Percentiles rank a stretch among this genome's conserved stretches.
Conservation (phyloP, 2,113 vertebrate species). For the Puffinus mauretanicus region DNA sequence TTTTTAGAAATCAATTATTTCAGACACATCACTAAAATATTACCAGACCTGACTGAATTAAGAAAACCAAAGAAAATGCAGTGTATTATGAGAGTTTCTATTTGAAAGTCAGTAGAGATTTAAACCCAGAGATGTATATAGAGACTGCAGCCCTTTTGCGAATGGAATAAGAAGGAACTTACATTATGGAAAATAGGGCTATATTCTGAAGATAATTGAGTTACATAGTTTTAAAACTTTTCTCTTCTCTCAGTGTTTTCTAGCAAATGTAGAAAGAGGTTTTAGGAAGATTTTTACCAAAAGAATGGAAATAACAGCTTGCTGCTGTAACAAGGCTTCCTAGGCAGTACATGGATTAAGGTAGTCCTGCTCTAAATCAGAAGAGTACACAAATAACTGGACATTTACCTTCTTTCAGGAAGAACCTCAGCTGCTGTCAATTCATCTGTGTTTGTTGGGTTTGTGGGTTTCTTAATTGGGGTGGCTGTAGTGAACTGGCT, state of each 20-base stretch:
- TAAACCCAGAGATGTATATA: neutral
- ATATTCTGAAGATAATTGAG: neutral
- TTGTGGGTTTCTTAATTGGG: conserved; percentile 55
- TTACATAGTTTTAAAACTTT: neutral
- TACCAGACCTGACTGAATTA: neutral
- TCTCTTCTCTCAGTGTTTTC: neutral
- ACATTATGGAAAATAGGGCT: neutral
- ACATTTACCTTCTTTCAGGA: conserved; percentile 84
- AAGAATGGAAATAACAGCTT: neutral
- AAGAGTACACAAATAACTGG: neutral
- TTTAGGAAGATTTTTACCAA: neutral
- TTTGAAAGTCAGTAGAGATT: neutral
- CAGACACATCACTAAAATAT: neutral
- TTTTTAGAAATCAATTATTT: neutral
- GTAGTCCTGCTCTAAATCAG: neutral
- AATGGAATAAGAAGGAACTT: neutral
- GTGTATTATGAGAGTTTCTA: neutral
- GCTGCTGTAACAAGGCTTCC: neutral
- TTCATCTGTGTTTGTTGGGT: conserved; percentile 52
- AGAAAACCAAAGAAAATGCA: neutral
- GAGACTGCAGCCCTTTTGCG: neutral
- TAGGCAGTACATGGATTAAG: neutral
- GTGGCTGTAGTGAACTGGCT: conserved; percentile 67
- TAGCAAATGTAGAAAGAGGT: neutral
- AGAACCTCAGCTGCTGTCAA: conserved; percentile 75